These are phyloP conservation scores for Centropristis striata DNA, from an alignment of 2,113 vertebrate species.

Conservation along the genomic window DNA sequence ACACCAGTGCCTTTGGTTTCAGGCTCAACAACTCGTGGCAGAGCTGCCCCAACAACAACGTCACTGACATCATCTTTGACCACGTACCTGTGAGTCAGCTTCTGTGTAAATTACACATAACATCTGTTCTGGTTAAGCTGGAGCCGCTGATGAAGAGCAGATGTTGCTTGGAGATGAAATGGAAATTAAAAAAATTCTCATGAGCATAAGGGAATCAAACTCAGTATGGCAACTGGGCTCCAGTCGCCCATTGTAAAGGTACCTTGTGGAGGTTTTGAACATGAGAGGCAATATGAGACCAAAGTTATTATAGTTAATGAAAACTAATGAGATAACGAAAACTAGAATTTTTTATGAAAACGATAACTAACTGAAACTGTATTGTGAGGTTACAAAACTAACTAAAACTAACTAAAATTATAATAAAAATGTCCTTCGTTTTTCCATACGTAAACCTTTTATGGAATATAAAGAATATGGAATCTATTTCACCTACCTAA, in stretches of 20 bases:
- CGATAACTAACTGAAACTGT: too few relatives aligned
- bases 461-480: too few relatives aligned
- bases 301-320: too few relatives aligned
- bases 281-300: too few relatives aligned
- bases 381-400: too few relatives aligned
- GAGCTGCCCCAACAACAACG: slow-evolving; percentile 97
- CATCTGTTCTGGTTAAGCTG: neutral
- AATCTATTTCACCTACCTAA: too few relatives aligned
- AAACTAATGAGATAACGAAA: too few relatives aligned
- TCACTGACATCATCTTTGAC: slow-evolving; percentile 90
- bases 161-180: neutral
- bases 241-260: neutral
- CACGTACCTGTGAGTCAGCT: slow-evolving; percentile 92
- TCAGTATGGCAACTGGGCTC: neutral
- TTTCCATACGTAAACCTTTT: too few relatives aligned
- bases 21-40: slow-evolving; percentile 98
- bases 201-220: neutral
- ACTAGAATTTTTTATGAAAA: too few relatives aligned
- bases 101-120: neutral
- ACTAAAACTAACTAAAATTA: too few relatives aligned
- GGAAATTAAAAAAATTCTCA: neutral
- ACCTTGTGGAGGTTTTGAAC: too few relatives aligned
- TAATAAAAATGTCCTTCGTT: too few relatives aligned
- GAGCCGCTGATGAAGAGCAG: neutral
- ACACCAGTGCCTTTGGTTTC: slow-evolving; percentile 97